Evolutionary conservation across 2,797 vertebrate genomes (phyloP), one percentile per base, ranked within the genome.

Genomic region (Carcharodon carcharias): DNA sequence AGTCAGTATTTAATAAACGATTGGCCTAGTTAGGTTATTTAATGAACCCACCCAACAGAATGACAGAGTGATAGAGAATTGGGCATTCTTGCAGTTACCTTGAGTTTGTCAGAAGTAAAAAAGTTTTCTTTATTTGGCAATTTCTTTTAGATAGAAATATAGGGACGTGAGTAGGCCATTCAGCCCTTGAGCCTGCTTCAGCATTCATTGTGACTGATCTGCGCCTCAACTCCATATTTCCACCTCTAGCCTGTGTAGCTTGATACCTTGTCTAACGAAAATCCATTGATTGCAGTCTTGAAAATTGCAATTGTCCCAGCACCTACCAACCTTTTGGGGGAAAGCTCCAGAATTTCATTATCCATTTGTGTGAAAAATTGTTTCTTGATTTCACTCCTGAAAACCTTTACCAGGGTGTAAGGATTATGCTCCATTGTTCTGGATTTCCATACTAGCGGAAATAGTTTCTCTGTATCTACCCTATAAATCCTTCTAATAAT

Each of bases 1-100:
- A 69, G 50, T 95, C 31, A 77, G 14, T 56, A 56, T 95, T 56
- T 95, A 95, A 77, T 95, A 54, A 67, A 77, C 50, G 94, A 73
- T 95, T 95, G 16, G 45, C 69, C 94, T 14, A 9, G 11, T 31
- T 77, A 95, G 50, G 11, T 67, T 93, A 77, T 35, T 45, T 56
- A 69, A 77, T 54, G 69, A 77, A 56, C 50, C 45, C 12, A 11
- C 3, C 21, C 45, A 16, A 28, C 69, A 56, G 69, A 95, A 56
- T 56, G 16, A 71, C 69, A 35, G 67, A 95, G 26, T 35, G 67
- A 95, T 16, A 94, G 21, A 40, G n/a, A 95, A 65, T 45, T 40
- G 28, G 28, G 28, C 50, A 54, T 95, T 77, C 54, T 73, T 35
- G 3, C 18, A 45, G 58, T 89, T 89, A 54, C 16, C 5, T 18